These are phyloP conservation scores for Limnephilus lunatus DNA, from an alignment of 2,888 invertebrate species.

Conservation along the genomic window DNA sequence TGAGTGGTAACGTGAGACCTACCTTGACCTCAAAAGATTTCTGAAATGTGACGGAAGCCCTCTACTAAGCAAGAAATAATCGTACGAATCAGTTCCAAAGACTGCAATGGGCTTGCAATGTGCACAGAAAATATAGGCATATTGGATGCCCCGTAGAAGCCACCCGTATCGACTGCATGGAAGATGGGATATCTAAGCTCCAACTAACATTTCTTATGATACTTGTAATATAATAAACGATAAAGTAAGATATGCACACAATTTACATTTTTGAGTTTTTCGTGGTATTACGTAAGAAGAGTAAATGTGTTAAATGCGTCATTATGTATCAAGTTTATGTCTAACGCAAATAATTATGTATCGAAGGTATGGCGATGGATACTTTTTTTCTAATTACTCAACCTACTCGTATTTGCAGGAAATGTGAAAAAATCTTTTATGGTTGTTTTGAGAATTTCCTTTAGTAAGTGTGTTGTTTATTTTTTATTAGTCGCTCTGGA, in stretches of 20 bases:
- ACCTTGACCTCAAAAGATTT: too few relatives aligned
- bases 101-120: too few relatives aligned
- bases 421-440: not conserved
- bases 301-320: not conserved
- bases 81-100: too few relatives aligned
- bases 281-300: not conserved
- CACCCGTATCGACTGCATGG: too few relatives aligned
- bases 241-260: not conserved
- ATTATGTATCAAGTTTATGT: not conserved
- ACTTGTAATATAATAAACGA: not conserved
- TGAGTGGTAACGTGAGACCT: too few relatives aligned
- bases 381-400: not conserved
- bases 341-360: not conserved
- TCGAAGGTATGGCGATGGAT: not conserved
- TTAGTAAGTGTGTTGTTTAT: not conserved
- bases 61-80: too few relatives aligned
- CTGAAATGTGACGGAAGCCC: too few relatives aligned
- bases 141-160: too few relatives aligned
- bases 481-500: not conserved
- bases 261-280: not conserved
- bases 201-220: not conserved
- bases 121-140: too few relatives aligned
- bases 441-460: not conserved
- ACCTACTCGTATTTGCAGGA: not conserved
- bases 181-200: not conserved